These are phyloP conservation scores for Sylvilagus bachmani DNA, from an alignment of 2,113 vertebrate genomes.

Conservation along the genomic window DNA sequence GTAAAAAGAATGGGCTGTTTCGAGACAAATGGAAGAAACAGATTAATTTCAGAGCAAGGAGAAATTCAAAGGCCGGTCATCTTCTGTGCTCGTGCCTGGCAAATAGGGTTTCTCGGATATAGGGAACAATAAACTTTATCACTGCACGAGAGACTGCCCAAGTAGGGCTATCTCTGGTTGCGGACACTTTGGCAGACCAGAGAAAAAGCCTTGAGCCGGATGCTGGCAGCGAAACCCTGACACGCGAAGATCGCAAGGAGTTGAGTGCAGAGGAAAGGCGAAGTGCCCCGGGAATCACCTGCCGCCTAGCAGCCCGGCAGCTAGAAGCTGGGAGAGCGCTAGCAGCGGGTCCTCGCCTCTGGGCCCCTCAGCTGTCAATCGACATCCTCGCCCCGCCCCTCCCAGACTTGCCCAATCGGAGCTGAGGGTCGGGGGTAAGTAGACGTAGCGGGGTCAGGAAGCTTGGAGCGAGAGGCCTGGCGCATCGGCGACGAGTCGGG, in stretches of 20 bases:
- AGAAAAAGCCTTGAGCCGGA: background rate
- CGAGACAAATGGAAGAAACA: background rate
- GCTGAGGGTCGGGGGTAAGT: conserved; percentile 44
- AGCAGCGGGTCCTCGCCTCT: fast-evolving
- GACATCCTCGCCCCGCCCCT: conserved; percentile 43
- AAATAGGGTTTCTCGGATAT: background rate
- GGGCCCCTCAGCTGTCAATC: conserved; percentile 37
- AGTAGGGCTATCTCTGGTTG: background rate
- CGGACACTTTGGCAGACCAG: background rate
- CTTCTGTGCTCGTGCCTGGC: background rate
- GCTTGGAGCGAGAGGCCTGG: fast-evolving
- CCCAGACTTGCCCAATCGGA: conserved; percentile 60
- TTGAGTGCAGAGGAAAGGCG: background rate
- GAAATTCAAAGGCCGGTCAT: background rate
- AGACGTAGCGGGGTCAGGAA: background rate
- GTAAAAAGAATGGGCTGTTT: background rate
- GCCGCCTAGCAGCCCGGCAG: fast-evolving
- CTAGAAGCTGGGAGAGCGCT: fast-evolving
- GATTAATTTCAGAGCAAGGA: background rate
- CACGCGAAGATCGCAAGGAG: fast-evolving
- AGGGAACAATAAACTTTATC: background rate
- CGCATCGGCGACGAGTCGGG: fast-evolving
- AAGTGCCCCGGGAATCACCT: background rate
- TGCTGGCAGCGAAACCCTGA: background rate
- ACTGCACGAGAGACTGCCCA: background rate